These are phyloP conservation scores for Nerophis ophidion DNA, from an alignment of 2,113 vertebrate genomes.

Conservation along the genomic window DNA sequence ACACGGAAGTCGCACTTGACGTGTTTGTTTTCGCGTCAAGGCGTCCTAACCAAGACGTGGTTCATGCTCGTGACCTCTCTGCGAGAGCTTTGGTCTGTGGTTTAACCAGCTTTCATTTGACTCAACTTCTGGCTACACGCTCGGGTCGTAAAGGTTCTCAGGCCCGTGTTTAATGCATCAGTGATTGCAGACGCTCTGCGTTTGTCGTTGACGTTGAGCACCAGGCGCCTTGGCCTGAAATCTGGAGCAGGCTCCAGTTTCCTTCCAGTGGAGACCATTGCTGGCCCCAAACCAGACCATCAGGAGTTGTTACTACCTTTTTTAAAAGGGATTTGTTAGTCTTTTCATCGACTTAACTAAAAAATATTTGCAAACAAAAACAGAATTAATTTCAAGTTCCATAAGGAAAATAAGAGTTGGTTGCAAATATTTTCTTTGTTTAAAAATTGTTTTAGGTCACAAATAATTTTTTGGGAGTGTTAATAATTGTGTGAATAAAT, in stretches of 20 bases:
- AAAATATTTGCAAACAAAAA: too few species aligned
- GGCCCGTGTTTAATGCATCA: conserved; percentile 64
- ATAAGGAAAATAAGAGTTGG: too few species aligned
- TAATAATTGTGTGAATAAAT: too few species aligned
- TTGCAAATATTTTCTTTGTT: too few species aligned
- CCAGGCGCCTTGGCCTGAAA: conserved; percentile 51
- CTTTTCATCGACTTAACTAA: too few species aligned
- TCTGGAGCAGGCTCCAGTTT: conserved; percentile 55
- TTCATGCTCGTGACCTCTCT: conserved; percentile 6
- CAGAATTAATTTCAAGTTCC: too few species aligned
- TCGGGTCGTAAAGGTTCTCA: conserved; percentile 48
- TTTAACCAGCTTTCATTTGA: conserved; percentile 18
- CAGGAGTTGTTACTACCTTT: background rate
- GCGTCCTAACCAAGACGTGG: conserved; percentile 27
- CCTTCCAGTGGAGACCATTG: conserved; percentile 48
- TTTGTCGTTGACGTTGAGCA: conserved; percentile 59
- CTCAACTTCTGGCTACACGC: conserved; percentile 9
- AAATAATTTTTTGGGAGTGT: too few species aligned
- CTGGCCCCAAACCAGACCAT: conserved; percentile 46
- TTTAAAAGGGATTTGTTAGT: background rate
- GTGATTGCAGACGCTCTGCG: conserved; percentile 54
- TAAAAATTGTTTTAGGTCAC: too few species aligned
- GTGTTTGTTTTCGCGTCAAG: conserved; percentile 55
- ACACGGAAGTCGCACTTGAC: conserved; percentile 57
- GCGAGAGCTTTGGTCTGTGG: background rate